Percentiles rank a stretch among this genome's conserved stretches.
Evolutionary conservation across 2,113 vertebrate genomes (phyloP).

Genomic region (Pygoscelis antarcticus): DNA sequence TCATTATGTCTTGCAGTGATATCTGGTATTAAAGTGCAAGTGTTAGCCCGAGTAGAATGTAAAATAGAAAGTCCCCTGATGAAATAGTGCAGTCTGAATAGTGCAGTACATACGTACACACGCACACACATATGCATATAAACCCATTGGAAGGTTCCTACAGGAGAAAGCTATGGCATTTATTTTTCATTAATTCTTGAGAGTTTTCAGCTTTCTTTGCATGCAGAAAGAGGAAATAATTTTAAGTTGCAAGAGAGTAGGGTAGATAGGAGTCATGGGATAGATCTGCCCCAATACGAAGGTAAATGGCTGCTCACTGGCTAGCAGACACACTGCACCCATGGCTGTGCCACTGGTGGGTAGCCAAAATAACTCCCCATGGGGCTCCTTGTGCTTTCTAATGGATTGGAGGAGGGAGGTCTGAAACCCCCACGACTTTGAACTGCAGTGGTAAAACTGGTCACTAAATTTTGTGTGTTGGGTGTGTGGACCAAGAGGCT

Average conservation of each 20-base stretch:
- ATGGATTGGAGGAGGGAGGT: neutral
- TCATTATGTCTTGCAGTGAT: conserved; percentile 67
- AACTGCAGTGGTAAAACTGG: neutral
- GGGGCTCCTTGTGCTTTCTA: neutral
- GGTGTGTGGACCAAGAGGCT: neutral
- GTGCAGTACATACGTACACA: too few species aligned
- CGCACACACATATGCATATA: neutral
- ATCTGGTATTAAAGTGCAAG: conserved; percentile 60
- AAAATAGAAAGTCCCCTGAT: conserved; percentile 39
- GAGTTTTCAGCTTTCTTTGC: neutral
- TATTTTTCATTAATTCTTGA: conserved; percentile 1
- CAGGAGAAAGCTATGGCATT: neutral
- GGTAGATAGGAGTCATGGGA: neutral
- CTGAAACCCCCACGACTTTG: neutral
- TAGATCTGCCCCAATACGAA: neutral
- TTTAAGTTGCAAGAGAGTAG: neutral
- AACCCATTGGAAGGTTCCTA: neutral
- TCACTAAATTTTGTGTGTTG: neutral
- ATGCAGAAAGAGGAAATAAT: neutral
- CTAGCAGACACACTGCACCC: neutral
- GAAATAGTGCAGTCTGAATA: neutral
- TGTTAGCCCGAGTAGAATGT: conserved; percentile 22
- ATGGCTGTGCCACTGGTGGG: neutral
- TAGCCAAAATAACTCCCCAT: neutral
- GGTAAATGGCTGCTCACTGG: neutral